These are phyloP conservation scores for Idaea dimidiata DNA, from an alignment of 2,888 invertebrate species.

Conservation along the genomic window DNA sequence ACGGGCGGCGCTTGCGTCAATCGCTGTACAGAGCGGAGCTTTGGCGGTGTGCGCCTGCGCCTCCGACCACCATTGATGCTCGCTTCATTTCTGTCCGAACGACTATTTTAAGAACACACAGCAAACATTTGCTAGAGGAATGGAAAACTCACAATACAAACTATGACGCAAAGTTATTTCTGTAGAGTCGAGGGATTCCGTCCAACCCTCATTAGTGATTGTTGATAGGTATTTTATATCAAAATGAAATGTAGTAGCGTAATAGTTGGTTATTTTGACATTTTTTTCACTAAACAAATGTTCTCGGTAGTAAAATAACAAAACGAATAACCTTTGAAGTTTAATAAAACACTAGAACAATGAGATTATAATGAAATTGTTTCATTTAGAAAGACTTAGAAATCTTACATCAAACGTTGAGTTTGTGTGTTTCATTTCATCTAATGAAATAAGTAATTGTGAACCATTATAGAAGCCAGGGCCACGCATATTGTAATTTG, in stretches of 20 bases:
- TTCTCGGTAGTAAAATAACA: neutral
- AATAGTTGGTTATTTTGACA: neutral
- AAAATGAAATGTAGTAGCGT: neutral
- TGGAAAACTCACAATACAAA: slow-evolving; percentile 38
- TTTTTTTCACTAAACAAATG: neutral
- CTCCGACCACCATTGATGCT: slow-evolving; percentile 44
- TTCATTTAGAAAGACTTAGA: slow-evolving; percentile 11
- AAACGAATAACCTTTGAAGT: neutral
- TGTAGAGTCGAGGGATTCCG: slow-evolving; percentile 21
- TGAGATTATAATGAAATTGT: neutral
- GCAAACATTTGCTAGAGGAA: slow-evolving; percentile 39
- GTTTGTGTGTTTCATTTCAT: slow-evolving; percentile 16
- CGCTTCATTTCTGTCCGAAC: slow-evolving; percentile 46
- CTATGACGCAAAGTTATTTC: slow-evolving; percentile 35
- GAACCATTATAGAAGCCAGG: slow-evolving; percentile 13
- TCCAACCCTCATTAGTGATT: slow-evolving; percentile 25
- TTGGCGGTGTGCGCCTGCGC: slow-evolving; percentile 27
- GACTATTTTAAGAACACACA: slow-evolving; percentile 47
- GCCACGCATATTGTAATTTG: slow-evolving; percentile 28
- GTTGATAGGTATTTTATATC: neutral
- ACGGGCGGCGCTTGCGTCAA: slow-evolving; percentile 73
- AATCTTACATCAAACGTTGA: slow-evolving; percentile 14
- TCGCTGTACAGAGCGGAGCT: slow-evolving; percentile 50
- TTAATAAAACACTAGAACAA: neutral
- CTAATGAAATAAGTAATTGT: slow-evolving; percentile 1